phyloP scores from a whole-genome alignment of 2,888 invertebrate species.

The Coelogynopora nodosa region DNA sequence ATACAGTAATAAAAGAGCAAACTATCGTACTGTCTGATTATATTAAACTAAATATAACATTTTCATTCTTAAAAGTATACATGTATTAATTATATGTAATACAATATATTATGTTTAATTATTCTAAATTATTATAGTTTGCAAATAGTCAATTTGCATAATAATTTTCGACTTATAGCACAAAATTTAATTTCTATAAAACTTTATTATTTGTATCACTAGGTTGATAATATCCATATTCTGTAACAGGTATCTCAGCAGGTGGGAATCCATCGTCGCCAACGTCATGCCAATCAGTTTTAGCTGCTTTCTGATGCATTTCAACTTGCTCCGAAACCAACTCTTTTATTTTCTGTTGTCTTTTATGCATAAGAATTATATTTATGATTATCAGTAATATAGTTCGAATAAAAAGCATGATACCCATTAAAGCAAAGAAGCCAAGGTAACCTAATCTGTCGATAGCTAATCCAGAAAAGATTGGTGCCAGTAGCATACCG shows the following conservation, averaged over 20 bases:
- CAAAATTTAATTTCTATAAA: too few species aligned
- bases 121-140: too few species aligned
- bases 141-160: too few species aligned
- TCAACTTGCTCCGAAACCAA: not conserved
- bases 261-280: not conserved
- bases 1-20: too few species aligned
- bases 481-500: slow-evolving; percentile 46
- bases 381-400: slow-evolving; percentile 39
- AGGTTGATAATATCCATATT: not conserved
- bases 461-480: slow-evolving; percentile 45
- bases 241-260: not conserved
- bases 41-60: too few species aligned
- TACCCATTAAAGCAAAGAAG: slow-evolving; percentile 39
- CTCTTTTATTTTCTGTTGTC: not conserved
- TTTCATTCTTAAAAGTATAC: too few species aligned
- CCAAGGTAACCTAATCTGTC: slow-evolving; percentile 43
- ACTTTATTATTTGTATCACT: not conserved
- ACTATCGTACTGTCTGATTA: too few species aligned
- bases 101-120: too few species aligned
- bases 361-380: not conserved
- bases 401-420: slow-evolving; percentile 38
- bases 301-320: slow-evolving; percentile 14
- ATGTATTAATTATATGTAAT: too few species aligned
- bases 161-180: too few species aligned
- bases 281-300: not conserved